phyloP scores from a whole-genome alignment of 2,888 invertebrate genomes.

The Phrixothrix hirtus region DNA sequence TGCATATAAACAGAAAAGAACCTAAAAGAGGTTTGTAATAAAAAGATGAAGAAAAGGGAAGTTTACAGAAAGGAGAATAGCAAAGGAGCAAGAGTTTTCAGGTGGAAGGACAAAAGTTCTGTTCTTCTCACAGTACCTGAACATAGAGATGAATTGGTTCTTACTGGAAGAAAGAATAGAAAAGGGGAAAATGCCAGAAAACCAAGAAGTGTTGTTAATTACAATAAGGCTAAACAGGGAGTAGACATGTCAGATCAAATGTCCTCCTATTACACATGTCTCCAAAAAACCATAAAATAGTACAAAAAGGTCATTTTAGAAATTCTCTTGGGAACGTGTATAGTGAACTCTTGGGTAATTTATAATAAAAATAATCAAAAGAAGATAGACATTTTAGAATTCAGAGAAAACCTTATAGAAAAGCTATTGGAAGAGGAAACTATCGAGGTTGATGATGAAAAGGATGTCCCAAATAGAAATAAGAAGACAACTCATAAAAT shows the following conservation, averaged over 20 bases:
- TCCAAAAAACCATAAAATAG: background rate
- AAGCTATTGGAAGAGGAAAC: too few relatives aligned
- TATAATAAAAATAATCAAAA: too few relatives aligned
- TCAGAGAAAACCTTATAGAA: too few relatives aligned
- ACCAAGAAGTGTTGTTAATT: background rate
- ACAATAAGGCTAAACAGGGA: too few relatives aligned
- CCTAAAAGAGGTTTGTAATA: background rate
- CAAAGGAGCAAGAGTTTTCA: background rate
- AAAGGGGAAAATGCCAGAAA: background rate
- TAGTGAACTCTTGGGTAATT: too few relatives aligned
- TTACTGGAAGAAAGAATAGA: background rate
- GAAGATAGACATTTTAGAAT: too few relatives aligned
- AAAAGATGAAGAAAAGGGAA: too few relatives aligned
- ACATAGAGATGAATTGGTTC: background rate
- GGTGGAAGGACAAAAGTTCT: background rate
- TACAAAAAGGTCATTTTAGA: background rate
- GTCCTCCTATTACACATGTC: background rate
- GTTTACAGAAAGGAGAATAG: background rate
- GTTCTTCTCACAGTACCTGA: background rate
- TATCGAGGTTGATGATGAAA: too few relatives aligned
- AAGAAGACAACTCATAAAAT: too few relatives aligned
- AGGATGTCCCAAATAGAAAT: too few relatives aligned
- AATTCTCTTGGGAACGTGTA: too few relatives aligned
- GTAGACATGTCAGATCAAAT: too few relatives aligned
- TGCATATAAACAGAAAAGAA: background rate